Percentiles rank a stretch among this genome's conserved stretches.
Conservation (phyloP, 1,140 invertebrate species). For the Drosophila melanogaster region DNA sequence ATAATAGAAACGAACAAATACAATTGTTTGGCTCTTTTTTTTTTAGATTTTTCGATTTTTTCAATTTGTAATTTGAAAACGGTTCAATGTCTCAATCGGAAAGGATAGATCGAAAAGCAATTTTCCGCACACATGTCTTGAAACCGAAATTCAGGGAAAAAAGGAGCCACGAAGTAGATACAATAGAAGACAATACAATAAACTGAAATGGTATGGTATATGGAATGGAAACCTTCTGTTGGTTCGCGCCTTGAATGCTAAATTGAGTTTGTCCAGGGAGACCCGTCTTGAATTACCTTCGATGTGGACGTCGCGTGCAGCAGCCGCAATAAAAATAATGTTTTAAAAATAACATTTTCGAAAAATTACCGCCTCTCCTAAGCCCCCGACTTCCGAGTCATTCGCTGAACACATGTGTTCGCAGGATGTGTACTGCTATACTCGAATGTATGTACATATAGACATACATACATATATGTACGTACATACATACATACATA, state of each 20-base stretch:
- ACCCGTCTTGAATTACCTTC: slow-evolving; percentile 11
- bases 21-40: not conserved
- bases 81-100: slow-evolving; percentile 65
- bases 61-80: slow-evolving; percentile 2
- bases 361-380: slow-evolving; percentile 17
- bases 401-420: slow-evolving; percentile 33
- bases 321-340: slow-evolving; percentile 77
- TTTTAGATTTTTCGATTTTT: not conserved
- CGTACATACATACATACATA: not conserved
- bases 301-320: slow-evolving; percentile 52
- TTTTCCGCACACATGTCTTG: slow-evolving; percentile 71
- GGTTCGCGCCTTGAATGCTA: slow-evolving; percentile 64
- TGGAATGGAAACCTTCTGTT: slow-evolving; percentile 25
- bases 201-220: slow-evolving; percentile 10
- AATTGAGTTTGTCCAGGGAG: slow-evolving; percentile 30
- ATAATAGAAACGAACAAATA: slow-evolving; percentile 61
- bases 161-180: not conserved
- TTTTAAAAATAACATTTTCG: slow-evolving; percentile 75
- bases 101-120: slow-evolving; percentile 39
- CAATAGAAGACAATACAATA: slow-evolving; percentile 7
- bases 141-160: slow-evolving; percentile 11
- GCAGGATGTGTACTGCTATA: slow-evolving; percentile 27
- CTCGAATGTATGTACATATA: too few relatives aligned
- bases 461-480: not conserved
- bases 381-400: slow-evolving; percentile 31